Evolutionary conservation across 2,888 invertebrate genomes (phyloP), one percentile per base, ranked within the genome.

Genomic region (Lepidonotus clava): DNA sequence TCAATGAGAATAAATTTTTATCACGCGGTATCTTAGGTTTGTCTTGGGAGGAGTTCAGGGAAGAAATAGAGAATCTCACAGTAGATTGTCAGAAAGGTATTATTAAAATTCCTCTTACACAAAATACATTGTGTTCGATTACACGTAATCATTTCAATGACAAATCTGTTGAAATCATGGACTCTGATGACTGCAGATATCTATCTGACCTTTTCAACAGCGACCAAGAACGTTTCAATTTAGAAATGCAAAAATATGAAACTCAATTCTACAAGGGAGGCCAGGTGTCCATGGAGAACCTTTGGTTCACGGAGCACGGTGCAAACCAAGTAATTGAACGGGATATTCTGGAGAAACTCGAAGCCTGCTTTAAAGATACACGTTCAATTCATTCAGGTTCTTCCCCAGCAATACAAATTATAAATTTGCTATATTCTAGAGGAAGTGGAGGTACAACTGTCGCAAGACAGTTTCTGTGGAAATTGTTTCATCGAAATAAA

Each of bases 401-500:
- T 28, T 28, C 21, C 32, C 32, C 24, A 8, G 34, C 21, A 11
- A n/a, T 56, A 14, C 8, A n/a, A 56, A 56, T n/a, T 56, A 66
- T 66, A 11, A 4, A 6, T 4, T 21, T 66, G 5, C 1, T 32
- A 6, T 66, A 66, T 32, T 32, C 66, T 32, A 66, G 34, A 66
- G 66, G 32, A 66, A 66, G 66, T 66, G 66, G 66, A 5, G 66
- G 32, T 21, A 66, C 66, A 4, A 66, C 66, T 34, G 66, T 66
- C 6, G 66, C 34, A 4, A 66, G 21, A 66, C 28, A 66, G 5
- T 66, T 66, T 32, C 21, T 66, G 21, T 66, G 66, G 66, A 66
- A 32, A 32, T 32, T 66, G 6, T 66, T 66, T 21, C 34, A 66
- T 32, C 32, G 28, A 32, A 34, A 66, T 28, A 28, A 28, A 11